These are phyloP conservation scores for Nezara viridula DNA, from an alignment of 2,888 invertebrate genomes.

Conservation along the genomic window DNA sequence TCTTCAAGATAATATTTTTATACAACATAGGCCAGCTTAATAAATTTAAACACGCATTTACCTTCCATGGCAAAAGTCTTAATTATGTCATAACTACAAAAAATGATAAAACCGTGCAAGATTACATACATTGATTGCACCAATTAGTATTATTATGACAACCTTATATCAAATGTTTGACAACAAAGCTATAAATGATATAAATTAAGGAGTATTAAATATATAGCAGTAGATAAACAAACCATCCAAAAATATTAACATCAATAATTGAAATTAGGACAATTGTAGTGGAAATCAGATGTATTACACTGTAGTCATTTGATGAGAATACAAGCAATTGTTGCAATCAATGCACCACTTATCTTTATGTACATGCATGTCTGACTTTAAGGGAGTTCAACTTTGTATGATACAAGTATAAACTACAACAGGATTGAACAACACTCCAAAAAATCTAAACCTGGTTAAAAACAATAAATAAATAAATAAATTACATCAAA, in stretches of 20 bases:
- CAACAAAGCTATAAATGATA: constrained; percentile 42
- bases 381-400: constrained; percentile 49
- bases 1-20: constrained; percentile 62
- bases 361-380: constrained; percentile 56
- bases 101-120: constrained; percentile 61
- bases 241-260: constrained; percentile 58
- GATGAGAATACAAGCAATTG: constrained; percentile 49
- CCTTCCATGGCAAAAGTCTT: constrained; percentile 60
- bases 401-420: constrained; percentile 50
- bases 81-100: constrained; percentile 57
- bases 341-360: constrained; percentile 56
- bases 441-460: constrained; percentile 29
- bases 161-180: constrained; percentile 52
- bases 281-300: constrained; percentile 56
- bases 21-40: constrained; percentile 63
- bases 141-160: constrained; percentile 62
- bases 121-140: constrained; percentile 63
- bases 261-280: neutral
- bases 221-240: constrained; percentile 46
- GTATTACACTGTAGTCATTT: neutral
- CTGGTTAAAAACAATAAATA: constrained; percentile 12
- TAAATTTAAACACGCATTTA: constrained; percentile 61
- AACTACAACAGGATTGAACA: constrained; percentile 54
- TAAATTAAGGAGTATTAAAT: constrained; percentile 5
- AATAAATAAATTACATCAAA: constrained; percentile 27